These are phyloP conservation scores for Ficedula albicollis DNA, from an alignment of 2,797 vertebrate genomes.

Conservation along the genomic window DNA sequence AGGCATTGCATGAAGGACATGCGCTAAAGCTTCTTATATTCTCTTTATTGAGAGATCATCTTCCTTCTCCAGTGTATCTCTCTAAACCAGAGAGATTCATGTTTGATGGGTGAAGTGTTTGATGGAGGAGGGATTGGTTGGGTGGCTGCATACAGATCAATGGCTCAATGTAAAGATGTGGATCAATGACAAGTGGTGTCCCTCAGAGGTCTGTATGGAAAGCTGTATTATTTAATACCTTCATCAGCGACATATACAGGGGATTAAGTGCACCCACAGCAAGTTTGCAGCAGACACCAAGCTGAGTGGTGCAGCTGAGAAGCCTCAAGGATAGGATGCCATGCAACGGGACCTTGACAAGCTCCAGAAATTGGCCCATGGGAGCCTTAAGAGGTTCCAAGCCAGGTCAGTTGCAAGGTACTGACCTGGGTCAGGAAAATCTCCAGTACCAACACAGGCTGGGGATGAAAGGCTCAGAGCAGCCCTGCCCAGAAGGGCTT, in stretches of 20 bases:
- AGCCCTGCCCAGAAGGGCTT: rapidly evolving
- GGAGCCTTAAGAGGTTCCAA: neutral
- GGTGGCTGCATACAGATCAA: neutral
- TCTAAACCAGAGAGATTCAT: neutral
- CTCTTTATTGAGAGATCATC: neutral
- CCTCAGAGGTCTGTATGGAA: neutral
- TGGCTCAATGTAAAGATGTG: neutral
- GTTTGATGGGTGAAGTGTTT: neutral
- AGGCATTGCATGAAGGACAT: neutral
- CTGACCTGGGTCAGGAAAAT: neutral
- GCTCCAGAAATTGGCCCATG: neutral
- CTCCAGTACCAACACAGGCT: neutral
- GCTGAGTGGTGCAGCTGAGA: neutral
- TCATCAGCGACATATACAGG: too few relatives aligned
- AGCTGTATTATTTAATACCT: neutral
- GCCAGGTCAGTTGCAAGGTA: neutral
- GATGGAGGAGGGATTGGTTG: too few relatives aligned
- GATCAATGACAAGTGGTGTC: too few relatives aligned
- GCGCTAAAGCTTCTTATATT: neutral
- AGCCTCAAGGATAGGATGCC: neutral
- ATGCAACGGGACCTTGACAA: neutral
- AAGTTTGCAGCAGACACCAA: neutral
- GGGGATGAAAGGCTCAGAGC: too few relatives aligned
- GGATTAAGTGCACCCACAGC: neutral
- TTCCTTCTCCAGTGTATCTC: neutral